Base-by-base conservation (phyloP, 2,113 vertebrate species). In the Phylloscopus whistleri region DNA sequence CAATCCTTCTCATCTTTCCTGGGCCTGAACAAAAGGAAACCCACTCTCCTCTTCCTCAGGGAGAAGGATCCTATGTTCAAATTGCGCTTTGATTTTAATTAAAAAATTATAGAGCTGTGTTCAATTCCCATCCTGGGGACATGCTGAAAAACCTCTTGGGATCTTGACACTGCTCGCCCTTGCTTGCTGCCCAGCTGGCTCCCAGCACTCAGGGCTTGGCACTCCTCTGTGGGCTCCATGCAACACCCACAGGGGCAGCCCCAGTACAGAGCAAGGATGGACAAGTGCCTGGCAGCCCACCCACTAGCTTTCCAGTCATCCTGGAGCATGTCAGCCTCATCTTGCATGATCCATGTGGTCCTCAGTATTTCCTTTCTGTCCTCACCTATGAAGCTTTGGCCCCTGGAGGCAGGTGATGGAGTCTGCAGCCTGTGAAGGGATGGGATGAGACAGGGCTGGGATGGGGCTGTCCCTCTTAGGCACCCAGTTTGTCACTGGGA, bases 221-320 rank as follows among this genome's bases (percentile, higher is more conserved):
- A 7, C 1, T 67, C 2, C 4, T 9, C 19, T 0, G 0, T 39
- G 27, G 22, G 19, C 15, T 90, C 55, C 60, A 12, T 58, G 14
- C 10, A 44, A 16, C 18, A 48, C 33, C 7, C 48, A 28, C 21
- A 39, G 31, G 17, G 30, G 26, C 41, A 66, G 39, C 13, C 13
- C 16, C 9, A n/a, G 52, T 12, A 37, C 6, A 7, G 7, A 37
- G 9, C 9, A 55, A 35, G 46, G 33, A 23, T 12, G 4, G 41
- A 52, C 35, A 69, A 51, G 9, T 31, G 4, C 13, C 27, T 9
- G 31, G 8, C 23, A 63, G n/a, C 43, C 33, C 22, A 77, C 51
- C 11, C 14, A 7, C 7, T 69, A 43, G 33, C 58, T 43, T 53
- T 39, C 58, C 55, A 77, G 46, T 69, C 41, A 6, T 39, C 9